Percentiles rank a stretch among this genome's conserved stretches.
Evolutionary conservation across 2,888 invertebrate species (phyloP).

Genomic region (Aphidoletes aphidimyza): DNA sequence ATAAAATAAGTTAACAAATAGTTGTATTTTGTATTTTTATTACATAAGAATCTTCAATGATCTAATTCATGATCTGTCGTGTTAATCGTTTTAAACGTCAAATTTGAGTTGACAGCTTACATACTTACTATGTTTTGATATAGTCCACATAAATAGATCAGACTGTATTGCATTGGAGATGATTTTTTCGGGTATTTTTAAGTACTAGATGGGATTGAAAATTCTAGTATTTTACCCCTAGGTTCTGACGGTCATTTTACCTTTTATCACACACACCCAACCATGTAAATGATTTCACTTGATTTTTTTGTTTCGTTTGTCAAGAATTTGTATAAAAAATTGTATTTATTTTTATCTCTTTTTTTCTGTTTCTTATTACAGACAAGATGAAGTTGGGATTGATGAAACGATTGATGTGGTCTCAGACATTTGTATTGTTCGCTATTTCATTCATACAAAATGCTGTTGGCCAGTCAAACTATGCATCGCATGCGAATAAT

Average conservation of each 20-base stretch:
- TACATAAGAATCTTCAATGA: too few species aligned
- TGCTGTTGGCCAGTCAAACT: constrained; percentile 79
- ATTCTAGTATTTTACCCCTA: neutral
- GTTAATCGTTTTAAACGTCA: too few species aligned
- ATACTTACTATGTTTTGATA: too few species aligned
- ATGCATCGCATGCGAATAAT: constrained; percentile 86
- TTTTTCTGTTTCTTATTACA: neutral
- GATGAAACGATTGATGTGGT: neutral
- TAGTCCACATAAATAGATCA: too few species aligned
- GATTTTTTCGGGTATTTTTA: too few species aligned
- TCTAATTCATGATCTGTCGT: too few species aligned
- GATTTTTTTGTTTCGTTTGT: neutral
- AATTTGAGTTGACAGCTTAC: too few species aligned
- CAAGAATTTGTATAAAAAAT: neutral
- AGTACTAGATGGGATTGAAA: too few species aligned
- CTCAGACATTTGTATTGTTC: neutral
- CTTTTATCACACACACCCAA: neutral
- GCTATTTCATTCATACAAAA: constrained; percentile 54
- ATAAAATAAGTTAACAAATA: too few species aligned
- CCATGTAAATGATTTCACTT: neutral
- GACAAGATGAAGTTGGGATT: neutral
- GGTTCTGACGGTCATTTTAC: neutral
- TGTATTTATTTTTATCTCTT: neutral
- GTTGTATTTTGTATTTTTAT: too few species aligned
- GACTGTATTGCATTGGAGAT: too few species aligned